Base-by-base conservation (phyloP, 2,797 vertebrate genomes). In the Coranthus polyacanthus region DNA sequence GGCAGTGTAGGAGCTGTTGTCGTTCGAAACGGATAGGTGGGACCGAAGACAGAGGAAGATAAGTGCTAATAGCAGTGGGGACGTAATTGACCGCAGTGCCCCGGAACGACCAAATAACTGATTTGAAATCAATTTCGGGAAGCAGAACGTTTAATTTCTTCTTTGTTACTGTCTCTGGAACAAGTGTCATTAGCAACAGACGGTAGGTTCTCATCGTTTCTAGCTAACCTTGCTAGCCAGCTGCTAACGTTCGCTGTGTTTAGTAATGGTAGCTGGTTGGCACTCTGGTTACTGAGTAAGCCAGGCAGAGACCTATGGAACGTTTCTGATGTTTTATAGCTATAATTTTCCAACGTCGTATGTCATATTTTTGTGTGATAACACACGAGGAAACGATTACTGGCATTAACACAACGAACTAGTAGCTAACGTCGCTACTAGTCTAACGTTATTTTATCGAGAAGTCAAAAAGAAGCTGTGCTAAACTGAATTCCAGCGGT, bases 161-260 rank as follows among this genome's bases (percentile, higher is more conserved):
- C 37, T 36, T 21, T 47, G 16, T 52, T 49, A n/a, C 18, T 54
- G 74, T 71, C 64, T 75, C 38, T 47, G 22, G 73, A 75, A 81
- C 77, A 78, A 77, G 76, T 83, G 84, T 78, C 78, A 76, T 36
- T 29, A 50, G 85, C 88, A 84, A 70, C 85, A 87, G 88, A 91
- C 84, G 92, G 92, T 93, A 91, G 15, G 91, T 89, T 85, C 68
- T 78, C 72, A 66, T 62, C 82, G 62, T 68, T 80, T 75, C 20
- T 32, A 66, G 88, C 89, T 90, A 89, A 72, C 79, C 60, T 26
- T 56, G 81, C 70, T 89, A 90, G 78, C 84, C 71, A 75, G 58
- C 59, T 75, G 83, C 88, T 89, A 87, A 72, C 47, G 50, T 49
- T 85, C 60, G 47, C 55, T 73, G 75, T 86, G 54, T 78, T 68